These are phyloP conservation scores for Cantharis rustica DNA, from an alignment of 2,888 invertebrate species.

Conservation along the genomic window DNA sequence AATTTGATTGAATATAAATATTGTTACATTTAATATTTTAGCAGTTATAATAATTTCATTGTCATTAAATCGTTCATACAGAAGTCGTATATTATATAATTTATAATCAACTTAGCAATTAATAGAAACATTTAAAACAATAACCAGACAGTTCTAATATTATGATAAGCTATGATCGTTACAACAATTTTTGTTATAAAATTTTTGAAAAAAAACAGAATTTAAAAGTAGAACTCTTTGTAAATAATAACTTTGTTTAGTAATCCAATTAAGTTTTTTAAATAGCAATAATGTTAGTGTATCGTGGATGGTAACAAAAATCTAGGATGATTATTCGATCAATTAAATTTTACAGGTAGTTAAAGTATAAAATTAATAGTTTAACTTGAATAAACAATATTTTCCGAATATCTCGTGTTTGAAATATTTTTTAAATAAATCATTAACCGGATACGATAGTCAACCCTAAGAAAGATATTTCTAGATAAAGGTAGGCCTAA, in stretches of 20 bases:
- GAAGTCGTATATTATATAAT: neutral
- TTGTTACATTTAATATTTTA: neutral
- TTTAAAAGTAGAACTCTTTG: too few species aligned
- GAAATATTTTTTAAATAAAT: neutral
- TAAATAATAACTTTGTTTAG: too few species aligned
- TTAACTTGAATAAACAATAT: neutral
- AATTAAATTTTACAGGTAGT: too few species aligned
- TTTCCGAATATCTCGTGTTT: neutral
- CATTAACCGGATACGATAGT: neutral
- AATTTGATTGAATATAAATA: too few species aligned
- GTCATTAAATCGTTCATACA: neutral
- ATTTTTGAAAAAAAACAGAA: too few species aligned
- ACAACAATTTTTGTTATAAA: too few species aligned
- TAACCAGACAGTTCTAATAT: neutral
- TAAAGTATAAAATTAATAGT: too few species aligned
- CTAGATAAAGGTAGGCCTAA: neutral
- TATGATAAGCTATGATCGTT: neutral
- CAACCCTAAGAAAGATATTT: neutral
- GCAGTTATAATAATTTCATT: neutral
- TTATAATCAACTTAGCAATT: neutral
- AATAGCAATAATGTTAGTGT: too few species aligned
- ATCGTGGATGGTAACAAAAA: too few species aligned
- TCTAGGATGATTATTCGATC: too few species aligned
- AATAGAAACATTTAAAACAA: neutral
- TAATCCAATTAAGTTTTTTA: too few species aligned